Evolutionary conservation across 2,888 invertebrate species (phyloP).

Genomic region (Odontothrips loti): DNA sequence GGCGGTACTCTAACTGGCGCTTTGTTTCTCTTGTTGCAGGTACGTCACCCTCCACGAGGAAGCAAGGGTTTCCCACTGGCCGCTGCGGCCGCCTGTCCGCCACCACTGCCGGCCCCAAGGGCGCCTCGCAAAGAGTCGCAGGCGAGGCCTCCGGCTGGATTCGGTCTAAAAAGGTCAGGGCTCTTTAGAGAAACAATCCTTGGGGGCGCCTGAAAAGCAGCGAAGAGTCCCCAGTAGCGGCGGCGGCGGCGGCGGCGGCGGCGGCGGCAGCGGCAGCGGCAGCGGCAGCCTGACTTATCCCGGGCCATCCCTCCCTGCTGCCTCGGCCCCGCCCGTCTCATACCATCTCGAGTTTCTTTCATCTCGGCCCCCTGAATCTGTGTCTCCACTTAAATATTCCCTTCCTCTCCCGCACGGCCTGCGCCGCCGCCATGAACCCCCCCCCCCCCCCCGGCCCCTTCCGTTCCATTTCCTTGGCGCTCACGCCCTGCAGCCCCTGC

Average conservation of each 20-base stretch:
- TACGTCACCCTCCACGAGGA: not conserved
- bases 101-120: too few species aligned
- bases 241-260: not conserved
- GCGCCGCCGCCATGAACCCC: not conserved
- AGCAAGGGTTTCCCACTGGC: not conserved
- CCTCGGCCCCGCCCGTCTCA: not conserved
- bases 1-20: too few species aligned
- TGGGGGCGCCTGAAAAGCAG: not conserved
- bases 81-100: not conserved
- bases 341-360: slow-evolving; percentile 15
- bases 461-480: too few species aligned
- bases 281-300: not conserved
- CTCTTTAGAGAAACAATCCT: not conserved
- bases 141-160: not conserved
- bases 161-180: not conserved
- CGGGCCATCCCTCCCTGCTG: not conserved
- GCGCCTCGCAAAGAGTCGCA: too few species aligned
- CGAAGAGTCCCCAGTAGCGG: not conserved
- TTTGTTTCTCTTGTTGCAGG: not conserved
- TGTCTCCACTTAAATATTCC: slow-evolving; percentile 22
- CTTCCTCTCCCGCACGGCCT: not conserved
- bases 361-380: slow-evolving; percentile 9
- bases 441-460: not conserved
- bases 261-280: not conserved
- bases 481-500: too few species aligned